Evolutionary conservation across 2,797 vertebrate species (phyloP).

Genomic region (Anguilla marmorata): DNA sequence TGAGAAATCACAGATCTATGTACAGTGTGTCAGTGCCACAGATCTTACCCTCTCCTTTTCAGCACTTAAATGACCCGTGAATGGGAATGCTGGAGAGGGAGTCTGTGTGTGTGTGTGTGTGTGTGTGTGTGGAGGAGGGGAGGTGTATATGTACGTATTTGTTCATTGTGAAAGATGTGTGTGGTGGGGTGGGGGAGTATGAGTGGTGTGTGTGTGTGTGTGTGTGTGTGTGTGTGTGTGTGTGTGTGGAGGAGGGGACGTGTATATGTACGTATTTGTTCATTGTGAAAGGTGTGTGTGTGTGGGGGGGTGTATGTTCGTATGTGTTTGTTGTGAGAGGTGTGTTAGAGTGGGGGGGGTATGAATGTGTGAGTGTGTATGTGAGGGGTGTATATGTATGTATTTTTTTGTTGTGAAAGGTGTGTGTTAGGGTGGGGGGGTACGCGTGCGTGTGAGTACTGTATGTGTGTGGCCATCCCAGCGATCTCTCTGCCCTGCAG

Average conservation of each 20-base stretch:
- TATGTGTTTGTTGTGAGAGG: not conserved
- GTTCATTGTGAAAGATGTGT: constrained; percentile 48
- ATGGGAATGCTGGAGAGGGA: not conserved
- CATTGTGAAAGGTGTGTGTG: not conserved
- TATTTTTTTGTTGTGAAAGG: constrained; percentile 20
- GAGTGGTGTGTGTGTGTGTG: constrained; percentile 10
- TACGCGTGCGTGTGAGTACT: not conserved
- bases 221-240: constrained; percentile 18
- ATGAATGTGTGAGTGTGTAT: constrained; percentile 7
- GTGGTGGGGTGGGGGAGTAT: not conserved
- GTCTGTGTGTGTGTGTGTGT: constrained; percentile 31
- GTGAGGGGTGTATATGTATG: not conserved
- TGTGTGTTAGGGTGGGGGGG: not conserved
- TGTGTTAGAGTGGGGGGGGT: not conserved
- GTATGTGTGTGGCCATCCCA: not conserved
- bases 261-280: constrained; percentile 15
- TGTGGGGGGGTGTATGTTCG: not conserved
- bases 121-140: constrained; percentile 29
- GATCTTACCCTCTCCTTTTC: not conserved
- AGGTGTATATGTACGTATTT: constrained; percentile 7
- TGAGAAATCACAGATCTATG: not conserved
- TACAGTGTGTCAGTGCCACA: not conserved
- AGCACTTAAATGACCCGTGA: not conserved
- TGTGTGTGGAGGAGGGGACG: not conserved
- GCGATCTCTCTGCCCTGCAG: not conserved